Conservation (phyloP, 2,113 vertebrate species). For the Macrotis lagotis region DNA sequence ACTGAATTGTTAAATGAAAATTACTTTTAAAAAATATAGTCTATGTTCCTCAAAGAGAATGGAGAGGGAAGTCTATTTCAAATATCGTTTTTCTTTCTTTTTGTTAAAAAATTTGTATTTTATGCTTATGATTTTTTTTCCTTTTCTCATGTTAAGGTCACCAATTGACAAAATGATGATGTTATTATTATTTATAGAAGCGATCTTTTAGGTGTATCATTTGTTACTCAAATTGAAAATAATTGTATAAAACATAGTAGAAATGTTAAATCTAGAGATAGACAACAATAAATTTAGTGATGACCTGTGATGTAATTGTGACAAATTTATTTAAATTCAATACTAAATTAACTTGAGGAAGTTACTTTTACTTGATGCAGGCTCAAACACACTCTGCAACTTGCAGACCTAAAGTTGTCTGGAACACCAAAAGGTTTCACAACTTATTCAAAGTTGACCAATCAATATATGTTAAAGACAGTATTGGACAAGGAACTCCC, state of each 20-base stretch:
- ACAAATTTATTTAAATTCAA: not conserved
- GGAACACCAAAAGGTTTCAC: not conserved
- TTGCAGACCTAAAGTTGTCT: not conserved
- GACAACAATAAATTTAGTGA: not conserved
- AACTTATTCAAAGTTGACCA: not conserved
- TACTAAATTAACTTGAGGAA: not conserved
- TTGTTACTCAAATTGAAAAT: not conserved
- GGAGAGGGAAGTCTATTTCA: not conserved
- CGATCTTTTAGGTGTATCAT: not conserved
- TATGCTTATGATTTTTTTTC: slow-evolving; percentile 61
- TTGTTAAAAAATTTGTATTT: slow-evolving; percentile 32
- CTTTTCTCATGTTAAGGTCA: slow-evolving; percentile 57
- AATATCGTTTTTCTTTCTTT: slow-evolving; percentile 4
- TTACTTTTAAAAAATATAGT: slow-evolving; percentile 8
- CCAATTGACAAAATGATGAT: slow-evolving; percentile 72
- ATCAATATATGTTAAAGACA: too few species aligned
- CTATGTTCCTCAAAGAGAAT: not conserved
- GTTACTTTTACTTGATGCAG: not conserved
- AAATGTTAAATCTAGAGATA: too few species aligned
- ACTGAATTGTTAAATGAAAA: slow-evolving; percentile 36
- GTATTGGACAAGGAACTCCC: not conserved
- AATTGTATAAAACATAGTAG: not conserved
- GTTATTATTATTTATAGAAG: slow-evolving; percentile 72
- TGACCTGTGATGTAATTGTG: not conserved
- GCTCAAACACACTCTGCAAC: not conserved